phyloP scores from a whole-genome alignment of 2,888 invertebrate genomes.

The Cheilosia soror region DNA sequence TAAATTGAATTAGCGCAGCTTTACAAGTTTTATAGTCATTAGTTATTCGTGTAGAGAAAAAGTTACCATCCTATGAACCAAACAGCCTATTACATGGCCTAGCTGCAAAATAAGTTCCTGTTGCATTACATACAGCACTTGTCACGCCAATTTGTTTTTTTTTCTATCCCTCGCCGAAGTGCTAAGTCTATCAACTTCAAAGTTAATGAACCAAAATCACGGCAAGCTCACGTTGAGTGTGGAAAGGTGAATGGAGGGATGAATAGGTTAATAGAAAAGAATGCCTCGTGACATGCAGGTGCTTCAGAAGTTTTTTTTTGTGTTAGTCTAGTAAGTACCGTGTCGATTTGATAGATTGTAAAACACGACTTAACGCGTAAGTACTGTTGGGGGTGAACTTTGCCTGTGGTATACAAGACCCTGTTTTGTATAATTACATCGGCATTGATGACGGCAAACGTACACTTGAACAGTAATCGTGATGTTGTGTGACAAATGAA shows the following conservation, averaged over 20 bases:
- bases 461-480: neutral
- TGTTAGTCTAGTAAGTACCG: slow-evolving; percentile 15
- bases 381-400: slow-evolving; percentile 21
- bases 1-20: slow-evolving; percentile 19
- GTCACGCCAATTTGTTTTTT: slow-evolving; percentile 8
- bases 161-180: slow-evolving; percentile 23
- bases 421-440: slow-evolving; percentile 47
- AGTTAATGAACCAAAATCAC: slow-evolving; percentile 66
- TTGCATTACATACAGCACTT: slow-evolving; percentile 1
- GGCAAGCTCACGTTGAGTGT: slow-evolving; percentile 29
- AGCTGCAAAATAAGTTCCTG: slow-evolving; percentile 12
- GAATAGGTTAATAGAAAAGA: slow-evolving; percentile 54
- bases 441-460: slow-evolving; percentile 17
- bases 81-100: neutral
- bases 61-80: neutral
- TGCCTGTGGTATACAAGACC: neutral
- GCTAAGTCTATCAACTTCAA: slow-evolving; percentile 44
- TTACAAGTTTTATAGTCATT: neutral
- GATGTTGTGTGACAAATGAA: slow-evolving; percentile 38
- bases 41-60: neutral
- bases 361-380: slow-evolving; percentile 43
- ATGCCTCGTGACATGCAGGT: slow-evolving; percentile 55
- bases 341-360: slow-evolving; percentile 5
- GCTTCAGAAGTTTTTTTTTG: slow-evolving; percentile 26
- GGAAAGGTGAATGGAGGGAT: slow-evolving; percentile 43